A percentile compares a stretch with the other conserved stretches of the same genome.
These are phyloP conservation scores for Microcebus ravelobensis DNA, from an alignment of 2,113 vertebrate species.

Conservation along the genomic window DNA sequence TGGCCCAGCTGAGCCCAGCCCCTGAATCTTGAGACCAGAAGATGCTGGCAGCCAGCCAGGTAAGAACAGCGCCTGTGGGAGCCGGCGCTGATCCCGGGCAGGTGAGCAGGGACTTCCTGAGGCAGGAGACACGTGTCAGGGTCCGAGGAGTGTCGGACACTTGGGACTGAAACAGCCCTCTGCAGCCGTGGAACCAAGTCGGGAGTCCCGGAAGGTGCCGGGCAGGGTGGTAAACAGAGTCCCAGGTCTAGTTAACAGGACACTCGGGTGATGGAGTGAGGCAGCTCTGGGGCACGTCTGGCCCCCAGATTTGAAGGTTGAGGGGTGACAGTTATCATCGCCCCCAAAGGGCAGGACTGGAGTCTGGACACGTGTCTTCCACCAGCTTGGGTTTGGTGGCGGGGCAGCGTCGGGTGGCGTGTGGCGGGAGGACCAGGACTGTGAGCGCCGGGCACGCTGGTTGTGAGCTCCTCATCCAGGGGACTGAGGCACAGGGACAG, in stretches of 20 bases:
- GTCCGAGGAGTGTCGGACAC: not conserved
- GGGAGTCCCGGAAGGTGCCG: rapidly evolving
- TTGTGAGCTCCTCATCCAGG: too few species aligned
- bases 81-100: too few species aligned
- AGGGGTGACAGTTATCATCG: not conserved
- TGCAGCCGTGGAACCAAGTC: not conserved
- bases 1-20: too few species aligned
- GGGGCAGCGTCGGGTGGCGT: not conserved
- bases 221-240: not conserved
- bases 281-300: not conserved
- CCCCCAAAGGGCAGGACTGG: not conserved
- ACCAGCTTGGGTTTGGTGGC: not conserved
- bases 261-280: not conserved
- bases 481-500: not conserved
- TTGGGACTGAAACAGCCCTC: not conserved
- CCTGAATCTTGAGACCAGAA: too few species aligned
- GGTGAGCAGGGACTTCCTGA: too few species aligned
- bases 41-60: too few species aligned
- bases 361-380: not conserved
- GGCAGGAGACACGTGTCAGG: too few species aligned
- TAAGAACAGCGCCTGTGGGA: too few species aligned
- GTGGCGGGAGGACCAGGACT: not conserved
- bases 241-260: not conserved
- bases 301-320: not conserved
- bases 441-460: not conserved